Percentiles rank a stretch among this genome's conserved stretches.
phyloP scores from a whole-genome alignment of 2,888 invertebrate species.

The Drosophila longiperda region DNA sequence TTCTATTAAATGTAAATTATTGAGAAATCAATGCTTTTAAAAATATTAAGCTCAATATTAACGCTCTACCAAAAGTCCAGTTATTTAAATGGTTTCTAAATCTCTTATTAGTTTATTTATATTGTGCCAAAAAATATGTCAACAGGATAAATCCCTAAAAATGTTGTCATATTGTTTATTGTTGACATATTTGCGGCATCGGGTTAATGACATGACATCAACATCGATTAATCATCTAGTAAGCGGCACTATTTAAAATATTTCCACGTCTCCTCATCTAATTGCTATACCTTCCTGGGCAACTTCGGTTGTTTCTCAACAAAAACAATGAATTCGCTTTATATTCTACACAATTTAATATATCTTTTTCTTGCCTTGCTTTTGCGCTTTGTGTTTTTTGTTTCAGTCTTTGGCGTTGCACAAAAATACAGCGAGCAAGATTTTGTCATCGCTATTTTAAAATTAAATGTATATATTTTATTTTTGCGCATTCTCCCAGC shows the following conservation, averaged over 20 bases:
- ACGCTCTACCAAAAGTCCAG: background rate
- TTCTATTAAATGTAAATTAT: background rate
- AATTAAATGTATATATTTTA: slow-evolving; percentile 53
- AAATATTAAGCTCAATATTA: background rate
- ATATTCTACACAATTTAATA: slow-evolving; percentile 4
- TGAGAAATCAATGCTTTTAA: background rate
- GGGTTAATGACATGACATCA: background rate
- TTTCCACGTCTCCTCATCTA: background rate
- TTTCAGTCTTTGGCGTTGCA: slow-evolving; percentile 47
- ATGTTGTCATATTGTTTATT: background rate
- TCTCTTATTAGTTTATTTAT: background rate
- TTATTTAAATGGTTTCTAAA: background rate
- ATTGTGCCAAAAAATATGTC: background rate
- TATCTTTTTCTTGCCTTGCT: slow-evolving; percentile 29
- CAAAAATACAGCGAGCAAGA: slow-evolving; percentile 54
- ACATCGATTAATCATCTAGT: background rate
- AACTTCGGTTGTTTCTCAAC: slow-evolving; percentile 28
- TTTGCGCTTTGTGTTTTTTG: slow-evolving; percentile 39
- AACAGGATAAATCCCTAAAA: background rate
- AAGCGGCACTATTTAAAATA: background rate
- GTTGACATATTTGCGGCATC: background rate
- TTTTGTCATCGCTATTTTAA: slow-evolving; percentile 84
- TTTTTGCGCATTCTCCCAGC: slow-evolving; percentile 41
- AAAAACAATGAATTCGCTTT: slow-evolving; percentile 11
- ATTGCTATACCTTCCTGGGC: slow-evolving; percentile 34